Percentiles rank a stretch among this genome's conserved stretches.
Evolutionary conservation across 1,140 invertebrate genomes (phyloP).

Genomic region (Hylyphantes graminicola): DNA sequence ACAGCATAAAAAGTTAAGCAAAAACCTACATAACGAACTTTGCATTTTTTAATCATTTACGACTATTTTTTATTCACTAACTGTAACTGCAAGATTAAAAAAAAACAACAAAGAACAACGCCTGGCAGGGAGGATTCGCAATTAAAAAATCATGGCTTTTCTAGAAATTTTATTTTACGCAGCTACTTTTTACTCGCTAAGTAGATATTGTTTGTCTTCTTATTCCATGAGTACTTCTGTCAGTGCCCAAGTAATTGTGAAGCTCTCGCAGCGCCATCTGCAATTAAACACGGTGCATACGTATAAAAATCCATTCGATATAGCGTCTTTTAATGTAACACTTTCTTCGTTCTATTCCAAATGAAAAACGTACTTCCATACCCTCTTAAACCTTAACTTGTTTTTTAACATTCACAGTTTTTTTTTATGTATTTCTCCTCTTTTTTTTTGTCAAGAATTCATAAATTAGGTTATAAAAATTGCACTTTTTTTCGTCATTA

Average conservation of each 20-base stretch:
- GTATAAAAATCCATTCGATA: slow-evolving; percentile 53
- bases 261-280: slow-evolving; percentile 18
- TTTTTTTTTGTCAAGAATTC: slow-evolving; percentile 49
- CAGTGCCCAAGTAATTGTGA: slow-evolving; percentile 49
- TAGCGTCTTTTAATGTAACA: slow-evolving; percentile 44
- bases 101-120: slow-evolving; percentile 19
- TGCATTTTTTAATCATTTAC: slow-evolving; percentile 58
- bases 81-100: slow-evolving; percentile 54
- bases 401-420: slow-evolving; percentile 39
- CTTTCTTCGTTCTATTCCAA: slow-evolving; percentile 35
- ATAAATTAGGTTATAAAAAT: slow-evolving; percentile 60
- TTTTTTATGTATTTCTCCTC: slow-evolving; percentile 34
- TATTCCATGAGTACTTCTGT: slow-evolving; percentile 20
- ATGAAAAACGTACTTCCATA: slow-evolving; percentile 48
- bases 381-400: slow-evolving; percentile 54
- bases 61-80: slow-evolving; percentile 40
- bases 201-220: slow-evolving; percentile 32
- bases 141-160: slow-evolving; percentile 60
- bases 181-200: slow-evolving; percentile 37
- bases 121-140: slow-evolving; percentile 32
- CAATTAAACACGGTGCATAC: slow-evolving; percentile 41
- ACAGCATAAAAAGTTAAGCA: neutral
- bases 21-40: slow-evolving; percentile 39
- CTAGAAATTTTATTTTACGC: slow-evolving; percentile 57
- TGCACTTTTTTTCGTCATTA: slow-evolving; percentile 52